A percentile compares a stretch with the other conserved stretches of the same genome.
These are phyloP conservation scores for Zoanthus gigantus DNA, from an alignment of 92 coral and sea anemone genomes.

Conservation along the genomic window DNA sequence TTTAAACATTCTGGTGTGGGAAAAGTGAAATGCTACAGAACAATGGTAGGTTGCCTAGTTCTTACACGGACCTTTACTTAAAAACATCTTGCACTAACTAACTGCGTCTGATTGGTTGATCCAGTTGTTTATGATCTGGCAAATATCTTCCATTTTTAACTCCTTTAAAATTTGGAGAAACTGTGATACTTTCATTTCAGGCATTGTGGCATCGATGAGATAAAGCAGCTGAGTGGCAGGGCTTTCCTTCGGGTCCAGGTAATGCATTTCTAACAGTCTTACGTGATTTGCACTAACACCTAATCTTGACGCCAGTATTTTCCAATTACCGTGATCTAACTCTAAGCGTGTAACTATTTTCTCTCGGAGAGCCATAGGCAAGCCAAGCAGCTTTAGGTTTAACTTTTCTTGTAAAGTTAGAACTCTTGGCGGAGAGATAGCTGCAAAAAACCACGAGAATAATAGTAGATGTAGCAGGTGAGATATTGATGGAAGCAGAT, in stretches of 20 bases:
- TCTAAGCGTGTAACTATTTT: neutral
- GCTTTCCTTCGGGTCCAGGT: conserved; percentile 21
- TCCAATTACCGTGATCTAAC: neutral
- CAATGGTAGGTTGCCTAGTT: too few relatives aligned
- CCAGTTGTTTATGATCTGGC: conserved; percentile 22
- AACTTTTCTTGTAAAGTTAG: conserved; percentile 21
- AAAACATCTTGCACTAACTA: too few relatives aligned
- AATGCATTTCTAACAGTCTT: neutral
- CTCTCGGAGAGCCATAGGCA: conserved; percentile 13
- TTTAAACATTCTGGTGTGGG: too few relatives aligned
- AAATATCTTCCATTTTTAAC: conserved; percentile 23
- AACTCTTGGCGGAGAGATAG: neutral
- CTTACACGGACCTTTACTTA: too few relatives aligned
- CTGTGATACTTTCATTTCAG: neutral
- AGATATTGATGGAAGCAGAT: too few relatives aligned
- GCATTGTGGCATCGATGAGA: conserved; percentile 1
- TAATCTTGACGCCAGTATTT: neutral
- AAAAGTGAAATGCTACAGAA: too few relatives aligned
- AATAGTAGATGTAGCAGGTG: too few relatives aligned
- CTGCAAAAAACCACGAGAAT: neutral
- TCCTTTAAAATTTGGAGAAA: conserved; percentile 10
- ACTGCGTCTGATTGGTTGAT: neutral
- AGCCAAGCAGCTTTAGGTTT: conserved; percentile 11
- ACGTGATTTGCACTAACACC: neutral
- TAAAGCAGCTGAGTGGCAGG: conserved; percentile 22